These are phyloP conservation scores for Nyctalus aviator DNA, from an alignment of 2,797 vertebrate species.

Conservation along the genomic window DNA sequence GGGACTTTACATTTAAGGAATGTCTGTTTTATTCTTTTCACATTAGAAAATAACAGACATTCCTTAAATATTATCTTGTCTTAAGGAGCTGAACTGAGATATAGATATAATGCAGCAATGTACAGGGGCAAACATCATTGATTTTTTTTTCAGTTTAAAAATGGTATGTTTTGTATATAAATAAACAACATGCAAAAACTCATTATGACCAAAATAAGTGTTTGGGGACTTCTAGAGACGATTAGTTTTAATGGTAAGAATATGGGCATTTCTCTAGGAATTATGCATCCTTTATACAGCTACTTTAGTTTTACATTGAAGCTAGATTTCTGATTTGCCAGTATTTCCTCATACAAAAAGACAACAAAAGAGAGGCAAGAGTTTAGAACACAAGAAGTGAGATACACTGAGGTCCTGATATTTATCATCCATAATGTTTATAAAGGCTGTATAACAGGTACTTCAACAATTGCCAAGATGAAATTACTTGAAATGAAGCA, in stretches of 20 bases:
- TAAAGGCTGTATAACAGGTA: not conserved
- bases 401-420: slow-evolving; percentile 2
- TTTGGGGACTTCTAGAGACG: not conserved
- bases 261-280: not conserved
- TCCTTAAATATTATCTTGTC: not conserved
- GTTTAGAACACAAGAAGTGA: not conserved
- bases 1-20: not conserved
- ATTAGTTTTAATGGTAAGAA: not conserved
- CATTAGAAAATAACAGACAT: slow-evolving; percentile 2
- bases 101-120: not conserved
- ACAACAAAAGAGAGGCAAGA: not conserved
- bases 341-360: not conserved
- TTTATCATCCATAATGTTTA: not conserved
- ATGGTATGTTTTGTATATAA: not conserved
- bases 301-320: not conserved
- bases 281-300: not conserved
- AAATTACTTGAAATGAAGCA: slow-evolving; percentile 51
- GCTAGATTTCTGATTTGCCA: not conserved
- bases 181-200: not conserved
- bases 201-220: not conserved
- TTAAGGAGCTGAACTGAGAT: not conserved
- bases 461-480: not conserved
- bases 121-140: not conserved
- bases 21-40: not conserved
- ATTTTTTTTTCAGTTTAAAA: not conserved